phyloP scores from a whole-genome alignment of 2,888 invertebrate species.

The Cephus nigrinus region DNA sequence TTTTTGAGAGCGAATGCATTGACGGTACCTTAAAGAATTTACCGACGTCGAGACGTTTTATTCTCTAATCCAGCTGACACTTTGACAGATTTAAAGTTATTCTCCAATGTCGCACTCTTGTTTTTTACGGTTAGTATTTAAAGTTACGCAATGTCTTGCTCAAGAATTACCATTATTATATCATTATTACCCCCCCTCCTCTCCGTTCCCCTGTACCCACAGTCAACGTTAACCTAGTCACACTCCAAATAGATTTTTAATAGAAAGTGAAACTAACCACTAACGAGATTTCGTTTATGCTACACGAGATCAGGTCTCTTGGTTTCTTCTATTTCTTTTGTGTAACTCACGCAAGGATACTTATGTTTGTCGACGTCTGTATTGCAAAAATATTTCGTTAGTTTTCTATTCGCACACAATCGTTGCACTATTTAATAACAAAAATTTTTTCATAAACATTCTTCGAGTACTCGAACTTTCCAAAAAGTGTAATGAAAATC shows the following conservation, averaged over 20 bases:
- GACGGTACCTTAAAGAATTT: background rate
- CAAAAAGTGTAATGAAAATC: background rate
- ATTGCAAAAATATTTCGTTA: background rate
- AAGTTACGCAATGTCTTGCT: background rate
- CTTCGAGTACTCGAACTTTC: background rate
- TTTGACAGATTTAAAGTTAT: background rate
- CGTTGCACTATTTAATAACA: background rate
- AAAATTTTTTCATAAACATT: background rate
- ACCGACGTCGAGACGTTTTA: background rate
- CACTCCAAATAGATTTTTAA: constrained; percentile 3
- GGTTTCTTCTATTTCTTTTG: background rate
- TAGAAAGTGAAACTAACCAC: background rate
- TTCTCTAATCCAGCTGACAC: background rate
- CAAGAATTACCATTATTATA: background rate
- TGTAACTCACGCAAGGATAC: background rate
- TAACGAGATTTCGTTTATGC: background rate
- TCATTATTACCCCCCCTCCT: background rate
- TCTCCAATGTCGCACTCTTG: background rate
- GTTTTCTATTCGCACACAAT: background rate
- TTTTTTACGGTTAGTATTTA: background rate
- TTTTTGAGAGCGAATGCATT: background rate
- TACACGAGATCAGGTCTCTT: background rate
- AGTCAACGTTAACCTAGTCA: background rate
- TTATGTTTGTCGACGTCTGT: background rate
- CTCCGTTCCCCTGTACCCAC: background rate